Evolutionary conservation across 2,113 vertebrate species (phyloP).

Genomic region (Oryzias javanicus): DNA sequence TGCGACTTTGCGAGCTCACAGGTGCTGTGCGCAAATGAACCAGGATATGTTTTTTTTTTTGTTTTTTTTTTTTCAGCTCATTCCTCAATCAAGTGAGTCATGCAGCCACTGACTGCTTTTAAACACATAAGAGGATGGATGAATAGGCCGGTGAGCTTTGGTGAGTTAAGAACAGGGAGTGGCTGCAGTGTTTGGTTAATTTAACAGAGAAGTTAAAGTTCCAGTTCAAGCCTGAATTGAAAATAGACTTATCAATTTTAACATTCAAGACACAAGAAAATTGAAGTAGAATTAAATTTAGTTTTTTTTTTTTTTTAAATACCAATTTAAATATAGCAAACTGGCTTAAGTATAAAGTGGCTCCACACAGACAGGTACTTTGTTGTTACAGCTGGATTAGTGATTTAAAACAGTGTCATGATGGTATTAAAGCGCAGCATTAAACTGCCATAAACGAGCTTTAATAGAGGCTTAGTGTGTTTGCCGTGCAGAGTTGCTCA

Average conservation of each 20-base stretch:
- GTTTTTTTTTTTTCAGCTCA: slow-evolving; percentile 19
- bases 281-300: too few species aligned
- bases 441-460: slow-evolving; percentile 9
- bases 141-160: slow-evolving; percentile 18
- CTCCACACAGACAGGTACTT: not conserved
- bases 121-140: not conserved
- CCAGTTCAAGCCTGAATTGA: not conserved
- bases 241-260: too few species aligned
- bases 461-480: slow-evolving; percentile 23
- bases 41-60: slow-evolving; percentile 3
- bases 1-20: slow-evolving; percentile 33
- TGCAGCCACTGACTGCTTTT: slow-evolving; percentile 3
- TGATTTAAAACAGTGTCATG: slow-evolving; percentile 1
- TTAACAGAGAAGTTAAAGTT: slow-evolving; percentile 11
- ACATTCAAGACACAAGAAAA: too few species aligned
- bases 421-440: slow-evolving; percentile 4
- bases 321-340: too few species aligned
- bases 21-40: slow-evolving; percentile 28
- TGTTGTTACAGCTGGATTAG: slow-evolving; percentile 4
- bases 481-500: slow-evolving; percentile 2
- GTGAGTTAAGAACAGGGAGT: slow-evolving; percentile 13
- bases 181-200: slow-evolving; percentile 17
- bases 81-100: slow-evolving; percentile 27
- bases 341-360: not conserved
- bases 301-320: too few species aligned